Conservation (phyloP, 2,113 vertebrate species). For the Callipepla californica region DNA sequence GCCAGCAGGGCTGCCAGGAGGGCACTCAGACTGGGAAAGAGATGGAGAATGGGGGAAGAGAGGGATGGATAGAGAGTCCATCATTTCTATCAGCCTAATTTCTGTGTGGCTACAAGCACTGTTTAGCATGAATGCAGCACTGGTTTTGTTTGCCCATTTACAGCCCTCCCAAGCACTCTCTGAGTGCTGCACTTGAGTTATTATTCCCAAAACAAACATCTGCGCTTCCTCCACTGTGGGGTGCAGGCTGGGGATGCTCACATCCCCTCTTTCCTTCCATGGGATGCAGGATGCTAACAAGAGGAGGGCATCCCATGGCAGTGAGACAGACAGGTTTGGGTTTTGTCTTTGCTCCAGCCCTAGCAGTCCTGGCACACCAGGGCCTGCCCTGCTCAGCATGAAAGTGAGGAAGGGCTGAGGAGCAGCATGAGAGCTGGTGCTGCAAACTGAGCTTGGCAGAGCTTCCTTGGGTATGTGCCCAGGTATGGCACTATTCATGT, state of each 20-base stretch:
- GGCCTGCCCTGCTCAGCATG: rapidly evolving
- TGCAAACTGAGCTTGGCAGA: not conserved
- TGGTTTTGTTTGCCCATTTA: not conserved
- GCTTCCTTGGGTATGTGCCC: not conserved
- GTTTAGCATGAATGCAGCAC: not conserved
- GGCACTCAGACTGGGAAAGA: not conserved
- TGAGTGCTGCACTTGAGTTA: constrained; percentile 14
- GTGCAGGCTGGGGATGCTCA: not conserved
- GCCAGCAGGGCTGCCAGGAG: not conserved
- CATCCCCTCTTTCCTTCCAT: too few relatives aligned
- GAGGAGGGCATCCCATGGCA: not conserved
- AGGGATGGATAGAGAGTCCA: not conserved
- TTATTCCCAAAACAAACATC: not conserved
- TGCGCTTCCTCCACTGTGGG: not conserved
- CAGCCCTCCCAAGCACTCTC: not conserved
- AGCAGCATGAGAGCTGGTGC: not conserved
- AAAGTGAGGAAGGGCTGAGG: not conserved
- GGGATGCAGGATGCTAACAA: rapidly evolving
- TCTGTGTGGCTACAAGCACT: not conserved
- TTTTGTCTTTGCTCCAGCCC: not conserved
- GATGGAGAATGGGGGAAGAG: not conserved
- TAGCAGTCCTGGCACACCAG: rapidly evolving
- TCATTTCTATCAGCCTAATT: not conserved
- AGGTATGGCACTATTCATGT: not conserved
- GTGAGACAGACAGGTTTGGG: rapidly evolving